phyloP scores from a whole-genome alignment of 2,888 invertebrate species.

The Sesia apiformis region DNA sequence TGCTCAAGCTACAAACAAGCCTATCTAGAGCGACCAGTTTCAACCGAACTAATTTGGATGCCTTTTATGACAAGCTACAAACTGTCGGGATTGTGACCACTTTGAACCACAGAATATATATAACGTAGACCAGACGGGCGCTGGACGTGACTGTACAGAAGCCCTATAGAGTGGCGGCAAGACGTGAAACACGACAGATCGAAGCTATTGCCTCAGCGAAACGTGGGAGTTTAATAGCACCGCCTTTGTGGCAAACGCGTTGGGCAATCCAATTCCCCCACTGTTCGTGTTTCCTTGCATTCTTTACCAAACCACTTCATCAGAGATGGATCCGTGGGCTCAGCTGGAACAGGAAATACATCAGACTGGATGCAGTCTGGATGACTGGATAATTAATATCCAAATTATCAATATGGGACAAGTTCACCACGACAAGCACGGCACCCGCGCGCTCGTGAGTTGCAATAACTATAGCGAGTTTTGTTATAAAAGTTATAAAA shows the following conservation, averaged over 20 bases:
- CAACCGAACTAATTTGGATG: too few relatives aligned
- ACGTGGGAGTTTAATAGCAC: slow-evolving; percentile 1
- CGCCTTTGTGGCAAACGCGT: slow-evolving; percentile 11
- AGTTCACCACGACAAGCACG: too few relatives aligned
- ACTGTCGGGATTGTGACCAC: slow-evolving; percentile 12
- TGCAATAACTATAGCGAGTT: too few relatives aligned
- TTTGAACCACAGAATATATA: slow-evolving; percentile 14
- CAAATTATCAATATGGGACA: too few relatives aligned
- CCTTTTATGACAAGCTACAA: slow-evolving; percentile 16
- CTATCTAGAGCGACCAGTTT: slow-evolving; percentile 16
- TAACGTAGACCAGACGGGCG: slow-evolving; percentile 4
- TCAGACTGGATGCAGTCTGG: slow-evolving; percentile 15
- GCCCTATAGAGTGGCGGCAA: slow-evolving; percentile 3
- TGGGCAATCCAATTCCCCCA: slow-evolving; percentile 22
- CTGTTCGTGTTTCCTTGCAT: slow-evolving; percentile 21
- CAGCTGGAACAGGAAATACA: slow-evolving; percentile 10
- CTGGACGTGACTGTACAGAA: slow-evolving; percentile 3
- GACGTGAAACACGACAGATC: slow-evolving; percentile 1
- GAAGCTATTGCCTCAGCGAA: slow-evolving; percentile 2
- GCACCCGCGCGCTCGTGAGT: too few relatives aligned
- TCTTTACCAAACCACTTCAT: slow-evolving; percentile 17
- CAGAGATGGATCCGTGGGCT: slow-evolving; percentile 16
- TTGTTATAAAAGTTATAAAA: too few relatives aligned
- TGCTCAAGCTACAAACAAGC: slow-evolving; percentile 14
- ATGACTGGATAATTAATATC: too few relatives aligned